Evolutionary conservation across 2,113 vertebrate species (phyloP).

Genomic region (Amphiprion ocellaris): DNA sequence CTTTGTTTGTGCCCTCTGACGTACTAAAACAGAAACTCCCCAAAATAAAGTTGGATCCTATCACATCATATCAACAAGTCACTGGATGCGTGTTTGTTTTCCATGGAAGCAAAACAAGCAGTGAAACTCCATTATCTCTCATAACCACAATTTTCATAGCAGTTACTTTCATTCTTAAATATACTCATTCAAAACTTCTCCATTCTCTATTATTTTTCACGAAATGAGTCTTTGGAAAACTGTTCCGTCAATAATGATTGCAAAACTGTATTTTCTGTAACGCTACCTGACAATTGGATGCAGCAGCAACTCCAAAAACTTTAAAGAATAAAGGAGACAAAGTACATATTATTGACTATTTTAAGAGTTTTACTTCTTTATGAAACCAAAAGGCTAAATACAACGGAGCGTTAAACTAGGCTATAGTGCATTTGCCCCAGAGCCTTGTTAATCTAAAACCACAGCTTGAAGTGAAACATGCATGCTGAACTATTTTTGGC

Average conservation of each 20-base stretch:
- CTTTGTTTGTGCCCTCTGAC: neutral
- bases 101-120: neutral
- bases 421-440: neutral
- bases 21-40: neutral
- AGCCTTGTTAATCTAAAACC: neutral
- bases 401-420: too few species aligned
- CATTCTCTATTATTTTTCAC: neutral
- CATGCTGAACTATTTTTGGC: neutral
- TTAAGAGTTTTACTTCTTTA: too few species aligned
- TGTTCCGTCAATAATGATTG: neutral
- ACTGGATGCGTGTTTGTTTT: neutral
- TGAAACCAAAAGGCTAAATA: too few species aligned
- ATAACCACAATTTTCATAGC: neutral
- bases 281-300: too few species aligned
- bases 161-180: neutral
- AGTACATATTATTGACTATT: too few species aligned
- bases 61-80: too few species aligned
- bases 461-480: neutral
- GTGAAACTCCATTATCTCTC: neutral
- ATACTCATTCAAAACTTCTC: neutral
- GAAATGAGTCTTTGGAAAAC: slow-evolving; percentile 10
- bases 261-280: too few species aligned
- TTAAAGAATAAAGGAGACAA: too few species aligned
- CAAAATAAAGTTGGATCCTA: neutral
- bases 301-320: too few species aligned